Percentiles rank a stretch among this genome's conserved stretches.
Conservation (phyloP, 2,113 vertebrate species). For the Pollachius pollachius region DNA sequence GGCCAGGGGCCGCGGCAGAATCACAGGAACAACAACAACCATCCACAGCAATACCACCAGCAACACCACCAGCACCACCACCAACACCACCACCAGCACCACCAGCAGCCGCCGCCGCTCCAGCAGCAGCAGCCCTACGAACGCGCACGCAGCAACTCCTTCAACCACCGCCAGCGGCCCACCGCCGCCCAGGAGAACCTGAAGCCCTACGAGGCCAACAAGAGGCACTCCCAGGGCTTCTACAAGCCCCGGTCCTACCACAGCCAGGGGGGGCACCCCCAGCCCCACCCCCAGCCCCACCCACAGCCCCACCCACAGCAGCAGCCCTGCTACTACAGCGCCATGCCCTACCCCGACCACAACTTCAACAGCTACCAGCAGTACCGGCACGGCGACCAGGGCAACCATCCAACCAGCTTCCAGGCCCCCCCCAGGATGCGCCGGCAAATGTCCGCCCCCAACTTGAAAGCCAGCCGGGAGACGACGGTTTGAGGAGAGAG, state of each 20-base stretch:
- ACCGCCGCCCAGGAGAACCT: conserved; percentile 76
- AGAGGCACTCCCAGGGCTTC: conserved; percentile 65
- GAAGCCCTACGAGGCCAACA: conserved; percentile 64
- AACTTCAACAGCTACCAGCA: conserved; percentile 59
- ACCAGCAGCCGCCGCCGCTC: conserved; percentile 59
- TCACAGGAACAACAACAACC: conserved; percentile 47
- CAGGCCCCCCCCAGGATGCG: conserved; percentile 90
- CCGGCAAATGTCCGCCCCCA: conserved; percentile 92
- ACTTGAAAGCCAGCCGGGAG: conserved; percentile 91
- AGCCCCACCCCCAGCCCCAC: conserved; percentile 32
- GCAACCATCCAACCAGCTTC: conserved; percentile 73
- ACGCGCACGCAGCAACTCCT: conserved; percentile 92
- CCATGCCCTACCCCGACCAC: conserved; percentile 52
- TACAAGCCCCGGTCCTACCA: conserved; percentile 78
- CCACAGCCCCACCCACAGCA: conserved; percentile 45
- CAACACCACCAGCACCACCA: conserved; percentile 63
- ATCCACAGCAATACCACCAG: conserved; percentile 66
- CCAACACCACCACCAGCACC: conserved; percentile 64
- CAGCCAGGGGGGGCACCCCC: conserved; percentile 65
- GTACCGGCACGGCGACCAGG: conserved; percentile 69
- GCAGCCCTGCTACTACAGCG: conserved; percentile 65
- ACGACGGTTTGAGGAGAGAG: conserved; percentile 81
- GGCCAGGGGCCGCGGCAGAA: conserved; percentile 59
- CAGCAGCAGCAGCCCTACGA: conserved; percentile 66
- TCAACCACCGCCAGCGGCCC: conserved; percentile 79